Evolutionary conservation across 1,140 invertebrate species (phyloP).

Genomic region (Hylaeus anthracinus): DNA sequence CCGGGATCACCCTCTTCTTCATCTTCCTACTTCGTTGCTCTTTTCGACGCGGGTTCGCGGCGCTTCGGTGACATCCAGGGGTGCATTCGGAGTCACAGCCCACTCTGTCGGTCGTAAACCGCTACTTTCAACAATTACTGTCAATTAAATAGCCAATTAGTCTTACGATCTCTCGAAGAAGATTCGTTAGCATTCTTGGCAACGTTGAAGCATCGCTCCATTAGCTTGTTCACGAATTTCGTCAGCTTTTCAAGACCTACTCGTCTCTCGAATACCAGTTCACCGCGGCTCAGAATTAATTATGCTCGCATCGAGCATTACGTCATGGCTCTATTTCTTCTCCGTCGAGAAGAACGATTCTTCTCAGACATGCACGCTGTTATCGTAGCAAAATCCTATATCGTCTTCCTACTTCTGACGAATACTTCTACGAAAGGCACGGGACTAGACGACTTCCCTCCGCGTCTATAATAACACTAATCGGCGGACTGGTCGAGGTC

Average conservation of each 20-base stretch:
- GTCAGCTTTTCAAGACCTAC: background rate
- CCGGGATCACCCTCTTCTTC: background rate
- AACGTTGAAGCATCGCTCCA: conserved; percentile 7
- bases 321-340: conserved; percentile 33
- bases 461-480: conserved; percentile 28
- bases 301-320: conserved; percentile 11
- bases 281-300: conserved; percentile 13
- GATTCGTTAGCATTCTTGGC: conserved; percentile 1
- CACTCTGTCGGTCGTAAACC: conserved; percentile 3
- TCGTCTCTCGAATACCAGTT: background rate
- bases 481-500: background rate
- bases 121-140: conserved; percentile 22
- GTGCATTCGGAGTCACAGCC: background rate
- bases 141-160: conserved; percentile 42
- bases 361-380: background rate
- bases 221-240: conserved; percentile 10
- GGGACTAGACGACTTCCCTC: background rate
- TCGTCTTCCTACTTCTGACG: background rate
- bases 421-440: too few species aligned
- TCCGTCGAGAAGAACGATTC: conserved; percentile 19
- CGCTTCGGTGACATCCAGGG: conserved; percentile 1
- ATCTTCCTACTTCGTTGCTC: background rate
- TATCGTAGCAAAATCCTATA: background rate
- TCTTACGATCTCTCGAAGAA: conserved; percentile 10
- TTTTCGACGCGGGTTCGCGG: conserved; percentile 8